Evolutionary conservation across 2,113 vertebrate species (phyloP).

Genomic region (Macquaria ambigua): DNA sequence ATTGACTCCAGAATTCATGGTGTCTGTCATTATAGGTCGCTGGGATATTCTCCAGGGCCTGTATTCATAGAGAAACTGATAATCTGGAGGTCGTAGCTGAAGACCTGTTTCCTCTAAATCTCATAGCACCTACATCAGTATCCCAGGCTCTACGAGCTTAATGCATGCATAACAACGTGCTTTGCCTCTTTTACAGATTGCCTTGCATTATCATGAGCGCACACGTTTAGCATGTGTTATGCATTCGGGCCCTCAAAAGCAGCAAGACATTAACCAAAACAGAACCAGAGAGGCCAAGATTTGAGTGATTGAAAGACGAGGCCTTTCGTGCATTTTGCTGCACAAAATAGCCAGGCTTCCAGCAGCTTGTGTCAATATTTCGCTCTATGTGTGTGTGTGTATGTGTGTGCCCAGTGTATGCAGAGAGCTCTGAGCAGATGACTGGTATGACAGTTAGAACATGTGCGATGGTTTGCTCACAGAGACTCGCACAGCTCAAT

Average conservation of each 20-base stretch:
- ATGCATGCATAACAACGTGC: slow-evolving; percentile 30
- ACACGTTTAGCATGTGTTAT: slow-evolving; percentile 62
- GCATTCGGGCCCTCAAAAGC: slow-evolving; percentile 51
- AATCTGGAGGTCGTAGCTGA: slow-evolving; percentile 40
- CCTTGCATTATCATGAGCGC: slow-evolving; percentile 38
- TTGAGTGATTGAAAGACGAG: slow-evolving; percentile 50
- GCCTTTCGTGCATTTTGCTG: slow-evolving; percentile 66
- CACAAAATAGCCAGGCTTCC: slow-evolving; percentile 53
- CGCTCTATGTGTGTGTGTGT: slow-evolving; percentile 9
- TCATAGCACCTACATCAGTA: not conserved
- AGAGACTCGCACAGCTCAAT: slow-evolving; percentile 69
- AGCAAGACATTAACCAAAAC: slow-evolving; percentile 62
- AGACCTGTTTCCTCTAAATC: slow-evolving; percentile 55
- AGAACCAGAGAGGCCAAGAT: slow-evolving; percentile 56
- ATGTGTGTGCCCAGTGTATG: slow-evolving; percentile 52
- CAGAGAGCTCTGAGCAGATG: slow-evolving; percentile 65
- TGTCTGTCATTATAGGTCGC: slow-evolving; percentile 71
- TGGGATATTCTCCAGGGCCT: slow-evolving; percentile 67
- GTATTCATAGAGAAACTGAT: slow-evolving; percentile 50
- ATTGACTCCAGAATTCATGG: slow-evolving; percentile 81
- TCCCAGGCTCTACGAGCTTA: not conserved
- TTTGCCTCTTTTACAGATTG: slow-evolving; percentile 12
- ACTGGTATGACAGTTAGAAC: slow-evolving; percentile 74
- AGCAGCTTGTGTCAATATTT: slow-evolving; percentile 76
- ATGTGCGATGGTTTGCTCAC: slow-evolving; percentile 69